phyloP scores from a whole-genome alignment of 2,797 vertebrate genomes.

The Bufotes viridis region DNA sequence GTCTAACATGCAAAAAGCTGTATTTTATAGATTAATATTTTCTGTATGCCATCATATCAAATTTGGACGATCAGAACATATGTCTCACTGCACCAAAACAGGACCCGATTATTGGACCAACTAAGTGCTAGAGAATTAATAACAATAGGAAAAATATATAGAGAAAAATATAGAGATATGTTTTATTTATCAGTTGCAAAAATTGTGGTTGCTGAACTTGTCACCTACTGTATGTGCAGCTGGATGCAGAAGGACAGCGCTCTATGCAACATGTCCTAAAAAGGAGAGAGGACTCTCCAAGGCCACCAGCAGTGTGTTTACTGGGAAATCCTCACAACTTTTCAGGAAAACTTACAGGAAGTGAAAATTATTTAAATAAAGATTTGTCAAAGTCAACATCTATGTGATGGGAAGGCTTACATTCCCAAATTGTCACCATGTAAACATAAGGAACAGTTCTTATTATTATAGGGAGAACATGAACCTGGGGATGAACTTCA shows the following conservation, averaged over 20 bases:
- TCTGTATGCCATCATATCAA: too few species aligned
- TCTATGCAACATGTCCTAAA: slow-evolving; percentile 10
- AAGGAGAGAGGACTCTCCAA: slow-evolving; percentile 7
- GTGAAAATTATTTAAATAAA: slow-evolving; percentile 2
- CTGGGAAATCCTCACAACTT: background rate
- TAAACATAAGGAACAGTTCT: background rate
- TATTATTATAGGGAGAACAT: background rate
- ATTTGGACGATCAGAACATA: too few species aligned
- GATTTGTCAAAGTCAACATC: slow-evolving; percentile 6
- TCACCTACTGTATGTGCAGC: background rate
- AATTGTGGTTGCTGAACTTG: background rate
- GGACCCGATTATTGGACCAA: too few species aligned
- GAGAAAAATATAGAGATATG: too few species aligned
- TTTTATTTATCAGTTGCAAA: background rate
- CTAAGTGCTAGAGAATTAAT: too few species aligned
- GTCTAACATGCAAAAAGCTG: too few species aligned
- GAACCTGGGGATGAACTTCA: background rate
- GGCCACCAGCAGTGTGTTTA: slow-evolving; percentile 40
- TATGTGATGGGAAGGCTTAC: background rate
- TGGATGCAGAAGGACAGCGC: background rate
- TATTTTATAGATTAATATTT: too few species aligned
- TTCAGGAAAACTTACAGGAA: background rate
- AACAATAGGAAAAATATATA: too few species aligned
- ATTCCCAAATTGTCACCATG: background rate
- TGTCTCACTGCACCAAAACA: too few species aligned